phyloP scores from a whole-genome alignment of 37 sponge, comb jelly and placozoan species.

The Spongilla lacustris region DNA sequence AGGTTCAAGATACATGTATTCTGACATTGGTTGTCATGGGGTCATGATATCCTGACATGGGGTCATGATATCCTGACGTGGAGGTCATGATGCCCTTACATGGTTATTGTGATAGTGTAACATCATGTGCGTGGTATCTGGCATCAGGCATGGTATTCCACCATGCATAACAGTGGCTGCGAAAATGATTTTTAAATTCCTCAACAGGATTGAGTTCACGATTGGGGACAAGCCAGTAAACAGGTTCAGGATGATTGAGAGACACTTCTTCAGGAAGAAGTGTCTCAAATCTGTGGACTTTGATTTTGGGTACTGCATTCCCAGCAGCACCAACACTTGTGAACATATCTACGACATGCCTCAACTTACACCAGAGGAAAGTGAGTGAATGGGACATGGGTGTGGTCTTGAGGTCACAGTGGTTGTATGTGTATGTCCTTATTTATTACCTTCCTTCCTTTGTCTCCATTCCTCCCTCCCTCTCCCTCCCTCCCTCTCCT shows the following conservation, averaged over 20 bases:
- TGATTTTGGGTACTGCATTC: conserved; percentile 96
- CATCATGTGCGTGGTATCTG: too few relatives aligned
- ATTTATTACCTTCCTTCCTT: too few relatives aligned
- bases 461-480: background rate
- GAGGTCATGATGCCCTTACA: too few relatives aligned
- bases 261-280: conserved; percentile 90
- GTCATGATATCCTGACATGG: too few relatives aligned
- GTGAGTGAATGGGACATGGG: conserved; percentile 52
- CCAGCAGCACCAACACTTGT: conserved; percentile 93
- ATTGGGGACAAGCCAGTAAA: conserved; percentile 88
- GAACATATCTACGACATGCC: conserved; percentile 98
- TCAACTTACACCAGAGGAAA: conserved; percentile 65
- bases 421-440: background rate
- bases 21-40: too few relatives aligned
- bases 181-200: background rate
- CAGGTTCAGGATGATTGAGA: conserved; percentile 94
- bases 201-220: conserved; percentile 88
- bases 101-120: too few relatives aligned
- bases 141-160: too few relatives aligned
- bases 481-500: background rate
- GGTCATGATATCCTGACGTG: too few relatives aligned
- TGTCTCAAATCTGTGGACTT: conserved; percentile 93
- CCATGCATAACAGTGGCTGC: too few relatives aligned
- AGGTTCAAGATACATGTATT: too few relatives aligned
- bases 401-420: background rate